phyloP scores from a whole-genome alignment of 92 coral and sea anemone genomes.

The Paragorgia papillata region DNA sequence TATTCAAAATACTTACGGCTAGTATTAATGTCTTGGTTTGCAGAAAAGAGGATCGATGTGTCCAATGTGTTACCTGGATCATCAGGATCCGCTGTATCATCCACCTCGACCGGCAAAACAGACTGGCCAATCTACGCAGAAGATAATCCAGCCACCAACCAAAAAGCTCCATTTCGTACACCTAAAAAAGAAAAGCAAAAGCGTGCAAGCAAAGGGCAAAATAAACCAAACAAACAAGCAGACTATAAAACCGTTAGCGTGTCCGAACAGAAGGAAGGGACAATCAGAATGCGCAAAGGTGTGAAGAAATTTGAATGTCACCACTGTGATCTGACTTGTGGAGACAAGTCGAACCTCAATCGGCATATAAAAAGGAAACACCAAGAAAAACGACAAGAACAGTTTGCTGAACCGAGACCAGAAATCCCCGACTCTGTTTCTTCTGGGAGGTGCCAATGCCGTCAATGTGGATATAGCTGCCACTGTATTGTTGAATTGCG shows the following conservation, averaged over 20 bases:
- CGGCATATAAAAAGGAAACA: conserved; percentile 47
- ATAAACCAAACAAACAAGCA: not conserved
- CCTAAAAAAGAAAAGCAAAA: not conserved
- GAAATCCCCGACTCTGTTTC: conserved; percentile 2
- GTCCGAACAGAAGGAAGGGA: not conserved
- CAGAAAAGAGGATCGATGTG: conserved; percentile 23
- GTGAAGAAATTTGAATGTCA: conserved; percentile 37
- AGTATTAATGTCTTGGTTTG: conserved; percentile 44
- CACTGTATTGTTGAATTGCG: conserved; percentile 36
- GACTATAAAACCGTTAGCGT: not conserved
- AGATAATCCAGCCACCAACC: conserved; percentile 5
- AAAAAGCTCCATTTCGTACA: not conserved
- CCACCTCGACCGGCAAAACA: not conserved
- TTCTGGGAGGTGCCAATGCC: conserved; percentile 47
- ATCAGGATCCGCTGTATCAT: conserved; percentile 5
- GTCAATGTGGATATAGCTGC: conserved; percentile 46
- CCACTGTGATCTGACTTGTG: conserved; percentile 24
- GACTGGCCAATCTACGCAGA: not conserved
- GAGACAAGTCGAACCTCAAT: conserved; percentile 28
- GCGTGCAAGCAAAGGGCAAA: not conserved
- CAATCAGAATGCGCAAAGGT: not conserved
- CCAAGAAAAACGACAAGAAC: conserved; percentile 17
- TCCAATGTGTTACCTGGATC: conserved; percentile 24
- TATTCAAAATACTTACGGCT: conserved; percentile 42
- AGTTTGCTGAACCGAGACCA: not conserved